phyloP scores from a whole-genome alignment of 1,140 invertebrate species.

The Heliconius hewitsoni region DNA sequence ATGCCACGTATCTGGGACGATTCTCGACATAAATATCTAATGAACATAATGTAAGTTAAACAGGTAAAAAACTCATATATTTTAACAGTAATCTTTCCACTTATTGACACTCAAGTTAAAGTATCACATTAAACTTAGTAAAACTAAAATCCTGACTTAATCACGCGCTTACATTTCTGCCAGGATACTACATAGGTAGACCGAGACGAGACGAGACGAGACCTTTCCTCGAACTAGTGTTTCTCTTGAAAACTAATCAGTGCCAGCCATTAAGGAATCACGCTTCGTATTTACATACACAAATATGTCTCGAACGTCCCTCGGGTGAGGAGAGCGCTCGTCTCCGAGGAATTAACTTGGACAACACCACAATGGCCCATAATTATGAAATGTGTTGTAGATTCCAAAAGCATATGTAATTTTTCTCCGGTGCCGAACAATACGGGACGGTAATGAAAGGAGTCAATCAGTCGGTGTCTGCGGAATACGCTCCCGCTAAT shows the following conservation, averaged over 20 bases:
- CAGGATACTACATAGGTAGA: conserved; percentile 53
- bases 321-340: conserved; percentile 59
- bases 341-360: conserved; percentile 66
- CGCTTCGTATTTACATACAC: conserved; percentile 55
- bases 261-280: conserved; percentile 64
- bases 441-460: conserved; percentile 75
- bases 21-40: conserved; percentile 23
- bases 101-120: conserved; percentile 21
- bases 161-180: conserved; percentile 36
- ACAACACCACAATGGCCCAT: conserved; percentile 79
- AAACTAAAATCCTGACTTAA: conserved; percentile 35
- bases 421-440: conserved; percentile 75
- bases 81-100: conserved; percentile 26
- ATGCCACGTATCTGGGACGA: conserved; percentile 38
- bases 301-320: conserved; percentile 66
- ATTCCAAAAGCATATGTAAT: conserved; percentile 71
- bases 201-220: conserved; percentile 8
- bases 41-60: conserved; percentile 17
- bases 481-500: conserved; percentile 70
- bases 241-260: conserved; percentile 77
- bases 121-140: conserved; percentile 14
- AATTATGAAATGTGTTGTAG: conserved; percentile 80
- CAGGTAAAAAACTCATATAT: not conserved
- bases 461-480: conserved; percentile 78
- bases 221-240: conserved; percentile 72